Percentiles rank a stretch among this genome's conserved stretches.
Evolutionary conservation across 2,888 invertebrate genomes (phyloP).

Genomic region (Stenolophus ochropezus): DNA sequence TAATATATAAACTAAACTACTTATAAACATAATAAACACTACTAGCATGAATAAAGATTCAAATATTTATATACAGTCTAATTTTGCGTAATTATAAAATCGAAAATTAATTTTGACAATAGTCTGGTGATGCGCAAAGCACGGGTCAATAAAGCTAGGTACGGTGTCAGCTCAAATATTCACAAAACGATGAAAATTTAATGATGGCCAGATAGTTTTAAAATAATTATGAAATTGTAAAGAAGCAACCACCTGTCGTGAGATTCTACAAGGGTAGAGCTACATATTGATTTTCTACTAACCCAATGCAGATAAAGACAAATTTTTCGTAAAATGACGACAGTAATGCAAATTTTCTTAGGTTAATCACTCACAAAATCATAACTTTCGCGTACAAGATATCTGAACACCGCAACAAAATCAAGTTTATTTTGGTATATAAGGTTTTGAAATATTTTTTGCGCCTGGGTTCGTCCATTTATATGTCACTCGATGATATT

Average conservation of each 20-base stretch:
- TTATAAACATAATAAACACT: constrained; percentile 29
- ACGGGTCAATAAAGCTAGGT: constrained; percentile 47
- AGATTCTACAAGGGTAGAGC: constrained; percentile 69
- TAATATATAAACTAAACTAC: constrained; percentile 44
- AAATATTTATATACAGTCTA: not conserved
- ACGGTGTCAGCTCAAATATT: constrained; percentile 11
- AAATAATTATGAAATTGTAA: constrained; percentile 49
- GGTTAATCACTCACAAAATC: constrained; percentile 39
- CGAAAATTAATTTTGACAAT: constrained; percentile 42
- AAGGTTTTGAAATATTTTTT: constrained; percentile 66
- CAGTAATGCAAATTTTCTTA: constrained; percentile 16
- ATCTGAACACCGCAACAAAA: constrained; percentile 63
- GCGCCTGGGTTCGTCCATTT: constrained; percentile 66
- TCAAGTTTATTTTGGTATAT: constrained; percentile 68
- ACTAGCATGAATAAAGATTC: not conserved
- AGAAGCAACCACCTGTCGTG: constrained; percentile 72
- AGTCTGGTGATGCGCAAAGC: constrained; percentile 29
- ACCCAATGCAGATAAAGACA: constrained; percentile 72
- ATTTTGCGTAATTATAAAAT: constrained; percentile 31
- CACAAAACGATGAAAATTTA: constrained; percentile 22
- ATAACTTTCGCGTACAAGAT: constrained; percentile 41
- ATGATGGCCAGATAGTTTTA: constrained; percentile 25
- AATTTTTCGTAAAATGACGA: constrained; percentile 63
- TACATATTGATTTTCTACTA: constrained; percentile 73
- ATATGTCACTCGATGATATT: constrained; percentile 51